Evolutionary conservation across 2,888 invertebrate genomes (phyloP).

Genomic region (Miltochrista miniata): DNA sequence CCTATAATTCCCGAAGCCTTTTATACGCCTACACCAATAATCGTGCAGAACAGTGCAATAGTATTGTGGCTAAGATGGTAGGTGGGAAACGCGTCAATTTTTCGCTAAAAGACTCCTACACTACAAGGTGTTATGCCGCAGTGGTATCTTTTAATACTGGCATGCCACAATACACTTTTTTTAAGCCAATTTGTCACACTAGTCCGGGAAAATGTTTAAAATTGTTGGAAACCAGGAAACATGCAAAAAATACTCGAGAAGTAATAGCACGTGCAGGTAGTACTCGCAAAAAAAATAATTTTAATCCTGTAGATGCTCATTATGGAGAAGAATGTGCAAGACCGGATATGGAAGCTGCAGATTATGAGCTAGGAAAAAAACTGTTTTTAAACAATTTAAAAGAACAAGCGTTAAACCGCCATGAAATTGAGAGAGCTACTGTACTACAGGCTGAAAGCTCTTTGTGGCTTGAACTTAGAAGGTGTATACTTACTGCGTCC

Average conservation of each 20-base stretch:
- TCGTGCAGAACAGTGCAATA: slow-evolving; percentile 16
- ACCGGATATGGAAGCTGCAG: slow-evolving; percentile 10
- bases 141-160: slow-evolving; percentile 20
- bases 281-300: slow-evolving; percentile 3
- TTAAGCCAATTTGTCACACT: slow-evolving; percentile 6
- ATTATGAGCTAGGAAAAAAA: slow-evolving; percentile 9
- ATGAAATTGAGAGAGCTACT: slow-evolving; percentile 20
- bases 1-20: slow-evolving; percentile 14
- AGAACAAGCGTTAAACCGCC: slow-evolving; percentile 8
- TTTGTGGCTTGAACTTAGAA: slow-evolving; percentile 11
- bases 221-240: slow-evolving; percentile 3
- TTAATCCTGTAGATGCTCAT: slow-evolving; percentile 5
- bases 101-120: slow-evolving; percentile 26
- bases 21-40: slow-evolving; percentile 10
- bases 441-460: slow-evolving; percentile 13
- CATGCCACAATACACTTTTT: slow-evolving; percentile 15
- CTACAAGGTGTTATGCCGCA: slow-evolving; percentile 19
- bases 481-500: slow-evolving; percentile 6
- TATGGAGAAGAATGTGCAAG: slow-evolving; percentile 10
- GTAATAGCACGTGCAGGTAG: neutral
- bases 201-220: slow-evolving; percentile 15
- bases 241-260: slow-evolving; percentile 5
- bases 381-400: slow-evolving; percentile 11
- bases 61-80: slow-evolving; percentile 23
- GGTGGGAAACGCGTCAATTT: slow-evolving; percentile 23